A percentile compares a stretch with the other conserved stretches of the same genome.
Evolutionary conservation across 2,797 vertebrate species (phyloP).

Genomic region (Smutsia gigantea): DNA sequence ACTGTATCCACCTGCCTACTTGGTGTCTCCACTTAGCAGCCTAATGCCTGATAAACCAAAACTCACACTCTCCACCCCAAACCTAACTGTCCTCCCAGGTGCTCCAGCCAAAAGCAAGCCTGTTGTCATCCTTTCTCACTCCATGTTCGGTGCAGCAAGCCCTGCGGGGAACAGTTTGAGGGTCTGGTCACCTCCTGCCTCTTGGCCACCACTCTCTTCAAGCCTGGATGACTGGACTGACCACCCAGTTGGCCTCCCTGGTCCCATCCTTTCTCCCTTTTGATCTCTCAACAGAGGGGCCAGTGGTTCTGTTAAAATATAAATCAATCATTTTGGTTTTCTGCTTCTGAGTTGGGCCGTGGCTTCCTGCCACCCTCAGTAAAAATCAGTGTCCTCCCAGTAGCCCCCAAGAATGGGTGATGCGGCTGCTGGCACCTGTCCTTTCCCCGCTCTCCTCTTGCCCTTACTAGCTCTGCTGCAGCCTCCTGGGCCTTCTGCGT

Average conservation of each 20-base stretch:
- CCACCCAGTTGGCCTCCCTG: neutral
- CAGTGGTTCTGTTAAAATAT: neutral
- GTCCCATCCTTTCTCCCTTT: neutral
- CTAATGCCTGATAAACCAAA: neutral
- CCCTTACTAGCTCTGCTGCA: neutral
- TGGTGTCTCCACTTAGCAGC: neutral
- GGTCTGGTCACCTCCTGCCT: neutral
- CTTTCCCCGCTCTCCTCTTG: too few relatives aligned
- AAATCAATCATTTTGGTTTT: neutral
- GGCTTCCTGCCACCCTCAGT: neutral
- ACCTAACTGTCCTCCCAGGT: neutral
- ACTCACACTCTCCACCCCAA: neutral
- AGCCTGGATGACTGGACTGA: neutral
- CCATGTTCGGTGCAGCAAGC: neutral
- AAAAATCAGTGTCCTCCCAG: neutral
- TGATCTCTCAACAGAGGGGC: neutral
- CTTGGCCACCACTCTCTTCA: neutral
- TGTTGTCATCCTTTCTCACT: neutral
- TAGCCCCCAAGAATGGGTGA: accelerated
- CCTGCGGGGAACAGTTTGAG: neutral
- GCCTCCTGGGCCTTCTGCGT: neutral
- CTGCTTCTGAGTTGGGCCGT: neutral
- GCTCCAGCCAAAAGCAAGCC: neutral
- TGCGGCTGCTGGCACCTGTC: too few relatives aligned
- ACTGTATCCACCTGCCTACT: neutral